phyloP scores from a whole-genome alignment of 2,113 vertebrate species.

The Myrmecobius fasciatus region DNA sequence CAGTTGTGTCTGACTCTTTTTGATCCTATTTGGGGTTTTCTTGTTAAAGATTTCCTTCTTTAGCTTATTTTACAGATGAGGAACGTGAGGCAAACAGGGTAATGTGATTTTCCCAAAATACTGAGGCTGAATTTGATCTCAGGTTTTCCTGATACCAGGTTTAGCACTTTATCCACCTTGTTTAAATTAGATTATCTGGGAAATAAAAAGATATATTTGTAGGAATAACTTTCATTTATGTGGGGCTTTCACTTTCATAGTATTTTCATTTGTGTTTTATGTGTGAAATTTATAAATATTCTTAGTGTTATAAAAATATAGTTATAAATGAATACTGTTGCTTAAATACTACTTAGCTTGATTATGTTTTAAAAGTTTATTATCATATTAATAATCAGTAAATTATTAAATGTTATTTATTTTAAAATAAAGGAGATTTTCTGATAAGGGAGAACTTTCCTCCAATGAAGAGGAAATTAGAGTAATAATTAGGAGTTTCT shows the following conservation, averaged over 20 bases:
- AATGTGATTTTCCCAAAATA: neutral
- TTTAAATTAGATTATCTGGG: slow-evolving; percentile 7
- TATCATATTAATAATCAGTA: neutral
- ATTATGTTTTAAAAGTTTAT: neutral
- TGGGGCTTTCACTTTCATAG: slow-evolving; percentile 11
- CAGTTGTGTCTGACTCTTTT: neutral
- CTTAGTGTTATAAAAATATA: neutral
- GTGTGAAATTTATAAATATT: neutral
- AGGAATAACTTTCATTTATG: neutral
- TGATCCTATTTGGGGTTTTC: neutral
- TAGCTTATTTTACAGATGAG: neutral
- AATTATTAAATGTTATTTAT: neutral
- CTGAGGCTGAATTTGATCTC: neutral
- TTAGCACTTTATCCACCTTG: neutral
- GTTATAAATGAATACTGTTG: neutral
- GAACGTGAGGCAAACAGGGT: neutral
- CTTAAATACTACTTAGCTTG: neutral
- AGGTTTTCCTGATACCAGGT: neutral
- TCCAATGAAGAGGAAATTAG: too few relatives aligned
- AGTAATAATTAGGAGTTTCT: too few relatives aligned
- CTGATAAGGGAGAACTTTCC: too few relatives aligned
- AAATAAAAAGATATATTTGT: neutral
- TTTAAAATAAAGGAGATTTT: too few relatives aligned
- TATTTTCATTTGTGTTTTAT: slow-evolving; percentile 15
- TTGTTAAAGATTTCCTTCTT: neutral